phyloP scores from a whole-genome alignment of 2,797 vertebrate species.

The Tinamus major region DNA sequence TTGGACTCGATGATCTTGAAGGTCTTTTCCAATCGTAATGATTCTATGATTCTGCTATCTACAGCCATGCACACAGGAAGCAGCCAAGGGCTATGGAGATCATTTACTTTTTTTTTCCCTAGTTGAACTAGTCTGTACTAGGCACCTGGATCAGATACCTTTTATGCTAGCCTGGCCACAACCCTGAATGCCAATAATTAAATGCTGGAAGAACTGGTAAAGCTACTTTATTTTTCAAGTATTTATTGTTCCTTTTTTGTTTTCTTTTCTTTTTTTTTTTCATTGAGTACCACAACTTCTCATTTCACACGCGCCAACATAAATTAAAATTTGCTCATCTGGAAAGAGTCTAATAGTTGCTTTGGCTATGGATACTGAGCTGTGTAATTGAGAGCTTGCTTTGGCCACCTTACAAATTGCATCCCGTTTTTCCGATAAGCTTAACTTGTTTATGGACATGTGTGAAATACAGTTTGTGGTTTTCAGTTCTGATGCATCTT shows the following conservation, averaged over 20 bases:
- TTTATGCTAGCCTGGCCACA: neutral
- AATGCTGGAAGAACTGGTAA: conserved; percentile 19
- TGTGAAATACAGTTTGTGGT: neutral
- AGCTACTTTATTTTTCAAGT: conserved; percentile 1
- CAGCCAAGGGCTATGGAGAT: neutral
- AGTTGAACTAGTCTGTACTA: neutral
- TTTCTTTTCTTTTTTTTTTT: conserved; percentile 23
- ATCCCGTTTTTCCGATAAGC: neutral
- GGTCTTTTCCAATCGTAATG: too few species aligned
- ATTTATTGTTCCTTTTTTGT: conserved; percentile 14
- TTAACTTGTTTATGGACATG: conserved; percentile 3
- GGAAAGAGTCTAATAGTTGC: conserved; percentile 1
- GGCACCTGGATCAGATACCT: neutral
- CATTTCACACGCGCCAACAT: conserved; percentile 3
- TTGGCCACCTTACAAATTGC: neutral
- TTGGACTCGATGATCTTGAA: too few species aligned
- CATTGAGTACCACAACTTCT: neutral
- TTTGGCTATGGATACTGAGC: neutral
- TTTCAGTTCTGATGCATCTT: conserved; percentile 7
- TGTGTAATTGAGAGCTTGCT: neutral
- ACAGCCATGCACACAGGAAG: neutral
- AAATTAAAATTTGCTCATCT: conserved; percentile 1
- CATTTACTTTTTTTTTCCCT: neutral
- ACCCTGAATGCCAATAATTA: neutral
- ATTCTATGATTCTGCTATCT: neutral